Percentiles rank a stretch among this genome's conserved stretches.
phyloP scores from a whole-genome alignment of 2,888 invertebrate genomes.

The Synanthedon myopaeformis region DNA sequence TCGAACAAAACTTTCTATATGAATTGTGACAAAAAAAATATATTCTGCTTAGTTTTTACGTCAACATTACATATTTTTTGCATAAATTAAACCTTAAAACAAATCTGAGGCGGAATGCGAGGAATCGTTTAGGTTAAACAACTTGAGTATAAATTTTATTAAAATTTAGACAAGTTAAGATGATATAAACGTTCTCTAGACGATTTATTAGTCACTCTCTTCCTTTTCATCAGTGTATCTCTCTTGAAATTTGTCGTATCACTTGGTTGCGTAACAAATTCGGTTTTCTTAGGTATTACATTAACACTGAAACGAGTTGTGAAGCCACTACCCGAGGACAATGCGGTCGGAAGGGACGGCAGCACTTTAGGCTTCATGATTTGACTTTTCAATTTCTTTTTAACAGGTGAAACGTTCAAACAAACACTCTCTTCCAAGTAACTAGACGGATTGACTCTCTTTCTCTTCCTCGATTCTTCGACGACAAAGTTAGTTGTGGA shows the following conservation, averaged over 20 bases:
- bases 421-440: conserved; percentile 58
- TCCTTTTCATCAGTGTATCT: conserved; percentile 28
- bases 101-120: too few species aligned
- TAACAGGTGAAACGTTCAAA: conserved; percentile 26
- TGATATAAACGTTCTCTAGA: too few species aligned
- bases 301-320: conserved; percentile 55
- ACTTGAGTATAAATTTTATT: conserved; percentile 6
- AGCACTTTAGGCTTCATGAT: conserved; percentile 42
- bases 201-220: conserved; percentile 2
- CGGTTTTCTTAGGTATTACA: conserved; percentile 33
- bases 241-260: conserved; percentile 39
- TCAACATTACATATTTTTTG: too few species aligned
- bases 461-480: conserved; percentile 27
- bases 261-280: conserved; percentile 41
- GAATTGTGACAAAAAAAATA: too few species aligned
- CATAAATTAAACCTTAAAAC: too few species aligned
- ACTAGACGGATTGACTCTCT: conserved; percentile 47
- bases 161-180: conserved; percentile 52
- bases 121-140: too few species aligned
- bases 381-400: conserved; percentile 21
- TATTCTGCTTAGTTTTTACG: too few species aligned
- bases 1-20: too few species aligned
- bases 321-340: conserved; percentile 45
- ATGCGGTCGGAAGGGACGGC: conserved; percentile 48
- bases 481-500: conserved; percentile 49